These are phyloP conservation scores for Ploceus nigricollis DNA, from an alignment of 2,113 vertebrate species.

Conservation along the genomic window DNA sequence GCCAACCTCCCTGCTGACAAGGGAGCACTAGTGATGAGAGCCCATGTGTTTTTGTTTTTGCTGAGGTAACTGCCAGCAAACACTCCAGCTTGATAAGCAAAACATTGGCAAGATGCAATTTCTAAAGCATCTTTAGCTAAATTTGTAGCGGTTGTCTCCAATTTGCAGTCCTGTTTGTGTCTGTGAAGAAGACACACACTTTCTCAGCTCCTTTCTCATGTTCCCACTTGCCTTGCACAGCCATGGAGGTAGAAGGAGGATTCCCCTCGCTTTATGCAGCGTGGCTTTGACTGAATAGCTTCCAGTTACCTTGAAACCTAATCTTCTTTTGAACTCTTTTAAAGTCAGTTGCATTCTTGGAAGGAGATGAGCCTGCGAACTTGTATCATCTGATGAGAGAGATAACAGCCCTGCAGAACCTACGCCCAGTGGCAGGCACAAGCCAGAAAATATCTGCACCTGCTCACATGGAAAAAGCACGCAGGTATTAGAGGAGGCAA, in stretches of 20 bases:
- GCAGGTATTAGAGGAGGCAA: background rate
- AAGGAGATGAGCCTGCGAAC: constrained; percentile 67
- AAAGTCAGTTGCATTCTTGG: constrained; percentile 77
- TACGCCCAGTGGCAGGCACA: constrained; percentile 29
- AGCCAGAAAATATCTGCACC: constrained; percentile 54
- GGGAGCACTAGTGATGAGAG: background rate
- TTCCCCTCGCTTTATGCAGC: constrained; percentile 61
- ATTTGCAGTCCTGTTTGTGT: constrained; percentile 63
- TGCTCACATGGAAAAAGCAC: constrained; percentile 53
- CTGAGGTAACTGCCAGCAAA: constrained; percentile 8
- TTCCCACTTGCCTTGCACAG: constrained; percentile 54
- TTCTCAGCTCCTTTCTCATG: constrained; percentile 52
- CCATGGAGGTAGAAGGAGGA: constrained; percentile 64
- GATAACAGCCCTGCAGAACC: constrained; percentile 68
- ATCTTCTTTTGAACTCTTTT: constrained; percentile 80
- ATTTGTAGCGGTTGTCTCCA: constrained; percentile 65
- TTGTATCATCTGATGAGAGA: constrained; percentile 60
- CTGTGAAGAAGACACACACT: constrained; percentile 42
- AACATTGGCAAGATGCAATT: constrained; percentile 57
- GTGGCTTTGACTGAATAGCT: constrained; percentile 79
- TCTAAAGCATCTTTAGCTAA: constrained; percentile 58
- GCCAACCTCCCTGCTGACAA: background rate
- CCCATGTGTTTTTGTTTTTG: background rate
- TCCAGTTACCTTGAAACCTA: constrained; percentile 80
- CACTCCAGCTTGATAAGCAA: constrained; percentile 36